Base-by-base conservation (phyloP, 2,888 invertebrate genomes). In the Machimus atricapillus region DNA sequence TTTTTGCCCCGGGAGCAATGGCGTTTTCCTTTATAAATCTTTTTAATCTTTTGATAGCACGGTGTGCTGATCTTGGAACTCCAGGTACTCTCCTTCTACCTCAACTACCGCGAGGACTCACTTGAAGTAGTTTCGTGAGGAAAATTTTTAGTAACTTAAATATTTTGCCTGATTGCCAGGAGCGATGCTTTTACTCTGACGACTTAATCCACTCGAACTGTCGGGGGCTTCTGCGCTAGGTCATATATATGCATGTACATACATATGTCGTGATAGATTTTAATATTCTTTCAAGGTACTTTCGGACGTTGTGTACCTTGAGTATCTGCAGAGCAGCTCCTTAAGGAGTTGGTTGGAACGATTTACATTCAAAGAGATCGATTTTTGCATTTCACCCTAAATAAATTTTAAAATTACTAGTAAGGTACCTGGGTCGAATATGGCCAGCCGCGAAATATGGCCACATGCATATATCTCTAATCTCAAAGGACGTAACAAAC, bases 11-110 rank as follows among this genome's bases (percentile, higher is more conserved):
- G 23, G 83, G 83, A 43, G 40, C 40, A 83, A 83, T 73, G 66
- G 83, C 43, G 66, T 23, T 81, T 46, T 83, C 73, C 73, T 16
- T 66, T 83, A 66, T 83, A 58, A 83, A 83, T 83, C 83, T 83
- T 66, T 66, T 83, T 83, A 83, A 83, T 83, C 83, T 83, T 81
- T 81, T 81, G 81, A 81, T 81, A 34, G 81, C 52, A 81, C 81
- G 52, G 56, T 81, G 66, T 27, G 43, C 66, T 66, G 66, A 66
- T 66, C 66, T 27, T 66, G 43, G 43, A 46, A 16, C 37, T 52
- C 34, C 56, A 56, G 81, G 56, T 81, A 46, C 27, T 23, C 8
- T n/a, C 16, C 43, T 34, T 19, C 16, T 34, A 4, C 56, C 31
- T 27, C 19, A 78, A 78, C 56, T 56, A 52, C n/a, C 27, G 52